Evolutionary conservation across 2,113 vertebrate species (phyloP), one percentile per base, ranked within the genome.

Genomic region (Neotoma lepida): DNA sequence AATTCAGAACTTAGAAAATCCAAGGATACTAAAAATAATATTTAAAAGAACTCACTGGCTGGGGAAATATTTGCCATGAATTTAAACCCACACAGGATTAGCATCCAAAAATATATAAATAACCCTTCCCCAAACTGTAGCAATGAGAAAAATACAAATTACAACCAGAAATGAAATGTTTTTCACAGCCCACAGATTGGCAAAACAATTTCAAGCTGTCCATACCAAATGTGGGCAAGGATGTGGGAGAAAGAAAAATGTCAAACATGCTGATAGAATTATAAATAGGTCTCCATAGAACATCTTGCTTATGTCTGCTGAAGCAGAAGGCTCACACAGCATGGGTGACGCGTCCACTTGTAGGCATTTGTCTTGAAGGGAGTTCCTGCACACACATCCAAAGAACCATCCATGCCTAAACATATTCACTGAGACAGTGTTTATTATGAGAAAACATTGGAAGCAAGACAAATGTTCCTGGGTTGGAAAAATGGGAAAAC

Each of bases 71-170:
- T 64, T 89, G 4, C 46, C 41, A 84, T 84, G 17, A 61, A 49
- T 88, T 54, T 22, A 92, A 95, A 88, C 28, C 56, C 68, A 77
- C 66, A 89, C 74, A 93, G 3, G n/a, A 88, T 87, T 93, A 87
- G 17, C 46, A 73, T 89, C 58, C 15, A 77, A 92, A 61, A 76
- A 88, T 70, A 56, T 63, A 46, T 92, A 70, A 94, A 94, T 87
- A 96, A 86, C 49, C 24, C 54, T 94, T 88, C 35, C 30, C 35
- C 68, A 71, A 46, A 56, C 30, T 51, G 12, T 86, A 74, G 4
- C 85, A 92, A 92, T 92, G 82, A 90, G 13, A n/a, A 97, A 95
- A 81, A 88, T 89, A 49, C 71, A 95, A 92, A 96, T 85, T 92
- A 61, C 71, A 95, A 78, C 46, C 68, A 86, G 58, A 87, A 84